Base-by-base conservation (phyloP, 1,140 invertebrate genomes). In the Sinella curviseta region DNA sequence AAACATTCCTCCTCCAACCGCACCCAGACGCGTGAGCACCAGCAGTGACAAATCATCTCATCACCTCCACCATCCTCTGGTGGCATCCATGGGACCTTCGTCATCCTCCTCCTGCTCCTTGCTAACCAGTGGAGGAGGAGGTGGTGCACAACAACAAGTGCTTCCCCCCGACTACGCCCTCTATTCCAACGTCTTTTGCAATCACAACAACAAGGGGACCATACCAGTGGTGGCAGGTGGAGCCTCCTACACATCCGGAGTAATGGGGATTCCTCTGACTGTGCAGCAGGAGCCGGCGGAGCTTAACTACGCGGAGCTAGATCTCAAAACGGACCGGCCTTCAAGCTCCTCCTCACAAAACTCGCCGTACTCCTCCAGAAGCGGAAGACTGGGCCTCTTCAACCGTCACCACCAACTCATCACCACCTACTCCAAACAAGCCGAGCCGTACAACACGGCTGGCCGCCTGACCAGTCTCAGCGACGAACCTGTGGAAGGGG, bases 221-320 rank as follows among this genome's bases (percentile, higher is more conserved):
- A 24, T 48, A 12, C 35, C 24, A 17, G 28, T 28, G 16, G 20
- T 20, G 8, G 77, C 31, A 57, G 48, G 28, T 39, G 39, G 28
- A 76, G 33, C 20, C 77, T 4, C 26, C 48, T 2, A 35, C 55
- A 16, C 39, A 34, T 24, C 54, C 26, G 74, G 55, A 20, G 33
- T 76, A 30, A 24, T 30, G 39, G 28, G 77, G 8, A 70, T 84
- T 17, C 81, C 78, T 12, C 16, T 65, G 12, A 12, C 70, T 26
- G 70, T 74, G 4, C 34, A 36, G 85, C 86, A 1, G 86, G 83
- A 3, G 85, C 86, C 54, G 85, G 34, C 85, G 77, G 83, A 88
- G 86, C 84, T 84, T 84, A 85, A 87, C 81, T 90, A 90, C 84
- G 89, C 89, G 30, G 88, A 88, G 79, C 84, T 90, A 24, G 89